Conservation (phyloP, 2,888 invertebrate genomes). For the Hemithea aestivaria region DNA sequence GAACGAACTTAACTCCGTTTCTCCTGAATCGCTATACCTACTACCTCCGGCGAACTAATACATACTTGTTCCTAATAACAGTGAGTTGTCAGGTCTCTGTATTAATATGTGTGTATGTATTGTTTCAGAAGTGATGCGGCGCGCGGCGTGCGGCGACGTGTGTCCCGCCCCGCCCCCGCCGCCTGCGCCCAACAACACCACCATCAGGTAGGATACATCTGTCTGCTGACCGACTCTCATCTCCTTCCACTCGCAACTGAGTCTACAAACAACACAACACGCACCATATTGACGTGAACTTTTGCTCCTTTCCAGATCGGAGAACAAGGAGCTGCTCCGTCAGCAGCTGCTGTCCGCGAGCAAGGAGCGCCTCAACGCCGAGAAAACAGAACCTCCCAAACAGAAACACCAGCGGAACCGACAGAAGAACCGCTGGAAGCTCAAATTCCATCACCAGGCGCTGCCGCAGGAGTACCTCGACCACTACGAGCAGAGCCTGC, state of each 20-base stretch:
- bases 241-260: too few species aligned
- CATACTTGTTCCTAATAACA: too few species aligned
- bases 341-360: constrained; percentile 66
- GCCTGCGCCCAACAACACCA: constrained; percentile 28
- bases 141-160: constrained; percentile 70
- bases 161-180: constrained; percentile 58
- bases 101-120: constrained; percentile 12
- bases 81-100: too few species aligned
- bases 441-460: constrained; percentile 90
- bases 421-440: constrained; percentile 85
- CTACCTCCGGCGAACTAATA: too few species aligned
- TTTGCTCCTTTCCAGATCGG: constrained; percentile 52
- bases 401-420: constrained; percentile 64
- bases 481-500: constrained; percentile 86
- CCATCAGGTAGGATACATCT: constrained; percentile 6
- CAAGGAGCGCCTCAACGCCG: constrained; percentile 52
- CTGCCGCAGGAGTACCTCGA: constrained; percentile 88
- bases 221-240: too few species aligned
- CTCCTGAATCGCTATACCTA: too few species aligned
- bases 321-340: constrained; percentile 68
- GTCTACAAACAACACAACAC: too few species aligned
- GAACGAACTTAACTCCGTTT: too few species aligned
- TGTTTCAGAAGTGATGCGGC: constrained; percentile 77
- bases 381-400: constrained; percentile 53
- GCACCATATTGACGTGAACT: too few species aligned